Percentiles rank a stretch among this genome's conserved stretches.
phyloP scores from a whole-genome alignment of 2,113 vertebrate genomes.

The Tenrec ecaudatus region DNA sequence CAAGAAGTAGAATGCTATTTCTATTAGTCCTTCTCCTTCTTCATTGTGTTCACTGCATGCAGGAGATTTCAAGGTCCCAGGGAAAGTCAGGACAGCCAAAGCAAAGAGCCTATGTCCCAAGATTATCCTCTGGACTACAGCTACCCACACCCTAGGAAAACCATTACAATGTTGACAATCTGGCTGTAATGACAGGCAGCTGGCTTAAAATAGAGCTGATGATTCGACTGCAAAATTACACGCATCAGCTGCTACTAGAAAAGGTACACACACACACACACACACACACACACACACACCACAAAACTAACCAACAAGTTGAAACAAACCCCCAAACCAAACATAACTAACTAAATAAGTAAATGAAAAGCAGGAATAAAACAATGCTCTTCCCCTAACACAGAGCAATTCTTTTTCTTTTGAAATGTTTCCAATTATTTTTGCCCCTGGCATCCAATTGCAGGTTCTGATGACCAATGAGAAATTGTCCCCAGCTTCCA shows the following conservation, averaged over 20 bases:
- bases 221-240: no score
- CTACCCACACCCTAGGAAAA: neutral
- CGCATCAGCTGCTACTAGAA: neutral
- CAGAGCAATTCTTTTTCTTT: neutral
- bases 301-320: no score
- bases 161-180: neutral
- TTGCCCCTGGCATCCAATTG: neutral
- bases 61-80: neutral
- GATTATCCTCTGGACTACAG: neutral
- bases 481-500: neutral
- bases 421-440: neutral
- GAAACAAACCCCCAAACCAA: no score
- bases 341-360: no score
- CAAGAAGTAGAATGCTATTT: neutral
- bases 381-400: neutral
- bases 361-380: neutral
- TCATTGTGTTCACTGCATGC: neutral
- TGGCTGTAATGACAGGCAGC: neutral
- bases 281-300: neutral
- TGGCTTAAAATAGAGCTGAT: no score
- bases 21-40: neutral
- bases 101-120: rapidly evolving
- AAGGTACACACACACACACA: neutral
- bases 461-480: neutral
- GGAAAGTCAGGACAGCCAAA: neutral